phyloP scores from a whole-genome alignment of 1,140 invertebrate species.

The Apis mellifera region DNA sequence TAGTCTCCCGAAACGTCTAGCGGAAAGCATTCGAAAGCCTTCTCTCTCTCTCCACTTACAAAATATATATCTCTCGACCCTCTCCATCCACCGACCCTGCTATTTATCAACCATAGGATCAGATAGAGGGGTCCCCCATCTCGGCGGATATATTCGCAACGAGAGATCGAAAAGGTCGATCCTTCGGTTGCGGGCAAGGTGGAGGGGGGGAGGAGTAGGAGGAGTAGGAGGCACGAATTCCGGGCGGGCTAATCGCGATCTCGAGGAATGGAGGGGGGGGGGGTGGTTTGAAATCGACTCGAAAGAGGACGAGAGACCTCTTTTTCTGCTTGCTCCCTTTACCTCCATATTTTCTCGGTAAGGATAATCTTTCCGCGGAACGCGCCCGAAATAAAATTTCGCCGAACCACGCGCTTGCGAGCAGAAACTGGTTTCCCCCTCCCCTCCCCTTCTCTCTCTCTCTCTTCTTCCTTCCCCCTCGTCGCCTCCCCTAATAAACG shows the following conservation, averaged over 20 bases:
- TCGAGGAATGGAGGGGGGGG: neutral
- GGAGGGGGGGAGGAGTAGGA: too few species aligned
- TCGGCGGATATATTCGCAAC: neutral
- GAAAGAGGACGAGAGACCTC: neutral
- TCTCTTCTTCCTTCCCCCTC: neutral
- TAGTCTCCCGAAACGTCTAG: too few species aligned
- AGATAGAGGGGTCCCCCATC: neutral
- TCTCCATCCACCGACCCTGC: neutral
- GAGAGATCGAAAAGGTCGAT: neutral
- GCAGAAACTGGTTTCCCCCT: slow-evolving; percentile 50
- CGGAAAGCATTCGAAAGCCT: too few species aligned
- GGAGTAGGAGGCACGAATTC: neutral
- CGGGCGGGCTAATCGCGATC: slow-evolving; percentile 7
- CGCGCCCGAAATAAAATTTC: slow-evolving; percentile 67
- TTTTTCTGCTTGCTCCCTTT: slow-evolving; percentile 53
- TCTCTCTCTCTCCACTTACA: too few species aligned
- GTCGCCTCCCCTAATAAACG: slow-evolving; percentile 54
- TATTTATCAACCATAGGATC: slow-evolving; percentile 9
- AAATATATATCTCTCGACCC: neutral
- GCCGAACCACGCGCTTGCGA: slow-evolving; percentile 37
- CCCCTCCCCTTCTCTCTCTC: neutral
- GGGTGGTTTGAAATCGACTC: neutral
- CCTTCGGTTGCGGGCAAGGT: neutral
- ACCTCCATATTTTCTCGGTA: slow-evolving; percentile 65
- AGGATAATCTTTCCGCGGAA: slow-evolving; percentile 61